Evolutionary conservation across 2,113 vertebrate genomes (phyloP).

Genomic region (Aplodontia rufa): DNA sequence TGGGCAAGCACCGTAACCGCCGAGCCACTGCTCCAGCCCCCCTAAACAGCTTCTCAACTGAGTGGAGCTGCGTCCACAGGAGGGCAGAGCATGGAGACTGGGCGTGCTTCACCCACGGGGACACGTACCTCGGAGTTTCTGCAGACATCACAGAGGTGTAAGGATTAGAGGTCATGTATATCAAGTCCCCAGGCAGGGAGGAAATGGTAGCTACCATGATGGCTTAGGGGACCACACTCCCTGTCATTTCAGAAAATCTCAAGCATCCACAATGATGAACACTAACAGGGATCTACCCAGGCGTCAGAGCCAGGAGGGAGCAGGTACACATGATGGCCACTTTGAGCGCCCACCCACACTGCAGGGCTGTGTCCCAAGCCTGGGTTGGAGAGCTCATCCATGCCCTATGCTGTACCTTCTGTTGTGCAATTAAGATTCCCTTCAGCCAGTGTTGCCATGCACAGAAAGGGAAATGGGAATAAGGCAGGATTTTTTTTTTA

Average conservation of each 20-base stretch:
- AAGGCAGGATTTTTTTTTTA: neutral
- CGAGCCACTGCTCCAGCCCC: too few species aligned
- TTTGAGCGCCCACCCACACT: neutral
- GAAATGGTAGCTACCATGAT: neutral
- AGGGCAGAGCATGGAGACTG: neutral
- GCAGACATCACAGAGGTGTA: neutral
- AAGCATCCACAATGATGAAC: neutral
- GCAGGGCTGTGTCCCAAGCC: neutral
- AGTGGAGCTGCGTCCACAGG: neutral
- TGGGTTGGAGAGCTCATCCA: neutral
- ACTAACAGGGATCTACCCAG: neutral
- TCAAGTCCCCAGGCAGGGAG: neutral
- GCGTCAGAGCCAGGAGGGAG: neutral
- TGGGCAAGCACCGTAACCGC: too few species aligned
- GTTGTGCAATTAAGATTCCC: neutral
- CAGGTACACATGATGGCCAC: neutral
- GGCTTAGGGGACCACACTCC: neutral
- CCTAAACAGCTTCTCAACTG: neutral
- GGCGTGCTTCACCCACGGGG: too few species aligned
- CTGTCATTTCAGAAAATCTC: neutral
- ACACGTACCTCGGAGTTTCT: neutral
- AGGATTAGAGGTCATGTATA: neutral
- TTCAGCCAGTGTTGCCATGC: neutral
- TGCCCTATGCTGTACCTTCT: neutral
- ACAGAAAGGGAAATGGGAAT: neutral